phyloP scores from a whole-genome alignment of 2,888 invertebrate species.

The Ceraclea dissimilis region DNA sequence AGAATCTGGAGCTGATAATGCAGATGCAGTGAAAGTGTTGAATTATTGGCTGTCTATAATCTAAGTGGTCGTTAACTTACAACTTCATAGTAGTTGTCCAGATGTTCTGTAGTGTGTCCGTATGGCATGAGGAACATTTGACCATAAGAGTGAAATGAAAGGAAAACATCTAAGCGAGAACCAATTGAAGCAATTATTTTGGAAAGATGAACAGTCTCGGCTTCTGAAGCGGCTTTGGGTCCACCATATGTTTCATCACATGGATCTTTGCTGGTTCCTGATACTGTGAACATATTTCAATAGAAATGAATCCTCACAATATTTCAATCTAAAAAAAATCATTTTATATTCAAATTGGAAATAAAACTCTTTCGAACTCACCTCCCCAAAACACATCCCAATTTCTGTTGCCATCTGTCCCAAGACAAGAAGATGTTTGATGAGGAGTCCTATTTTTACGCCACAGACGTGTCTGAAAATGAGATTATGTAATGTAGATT shows the following conservation, averaged over 20 bases:
- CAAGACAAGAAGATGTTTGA: not conserved
- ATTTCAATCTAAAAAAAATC: not conserved
- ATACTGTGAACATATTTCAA: too few relatives aligned
- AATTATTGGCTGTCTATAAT: too few relatives aligned
- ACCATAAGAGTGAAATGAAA: conserved; percentile 51
- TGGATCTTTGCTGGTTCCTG: conserved; percentile 38
- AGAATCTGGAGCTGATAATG: too few relatives aligned
- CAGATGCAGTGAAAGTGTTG: too few relatives aligned
- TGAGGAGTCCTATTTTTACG: not conserved
- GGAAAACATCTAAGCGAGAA: conserved; percentile 40
- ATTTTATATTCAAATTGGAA: too few relatives aligned
- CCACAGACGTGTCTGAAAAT: not conserved
- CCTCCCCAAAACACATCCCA: conserved; percentile 3
- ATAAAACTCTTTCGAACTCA: not conserved
- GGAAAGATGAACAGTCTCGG: conserved; percentile 41
- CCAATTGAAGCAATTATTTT: conserved; percentile 34
- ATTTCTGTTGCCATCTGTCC: conserved; percentile 3
- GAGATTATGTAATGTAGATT: too few relatives aligned
- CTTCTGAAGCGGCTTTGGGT: conserved; percentile 45
- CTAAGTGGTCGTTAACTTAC: too few relatives aligned
- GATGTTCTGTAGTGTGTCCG: conserved; percentile 35
- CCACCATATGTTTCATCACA: conserved; percentile 50
- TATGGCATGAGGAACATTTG: conserved; percentile 48
- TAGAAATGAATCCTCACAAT: too few relatives aligned
- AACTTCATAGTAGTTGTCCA: conserved; percentile 38